Conservation (phyloP, 2,888 invertebrate species). For the Diaphora mendica region DNA sequence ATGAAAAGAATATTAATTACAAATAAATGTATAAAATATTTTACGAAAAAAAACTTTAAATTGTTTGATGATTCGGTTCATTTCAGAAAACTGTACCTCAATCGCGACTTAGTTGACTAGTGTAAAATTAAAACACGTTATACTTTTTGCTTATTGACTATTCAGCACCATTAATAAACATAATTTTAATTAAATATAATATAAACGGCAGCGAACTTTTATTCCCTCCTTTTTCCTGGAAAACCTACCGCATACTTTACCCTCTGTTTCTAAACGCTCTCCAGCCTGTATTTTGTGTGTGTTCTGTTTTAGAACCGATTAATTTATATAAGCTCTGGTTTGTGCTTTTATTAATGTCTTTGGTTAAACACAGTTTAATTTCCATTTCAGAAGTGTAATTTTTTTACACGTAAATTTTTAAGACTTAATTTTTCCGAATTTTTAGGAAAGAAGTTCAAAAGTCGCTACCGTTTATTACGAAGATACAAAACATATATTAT, state of each 20-base stretch:
- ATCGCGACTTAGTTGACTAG: conserved; percentile 52
- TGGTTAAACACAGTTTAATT: neutral
- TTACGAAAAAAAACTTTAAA: too few species aligned
- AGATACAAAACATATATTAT: conserved; percentile 29
- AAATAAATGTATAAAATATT: too few species aligned
- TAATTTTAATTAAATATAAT: conserved; percentile 25
- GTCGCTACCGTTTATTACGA: conserved; percentile 25
- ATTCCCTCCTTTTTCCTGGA: neutral
- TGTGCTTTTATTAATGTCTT: neutral
- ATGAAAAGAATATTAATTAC: too few species aligned
- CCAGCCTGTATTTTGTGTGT: neutral
- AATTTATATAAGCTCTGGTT: neutral
- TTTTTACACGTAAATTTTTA: neutral
- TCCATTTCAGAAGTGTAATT: neutral
- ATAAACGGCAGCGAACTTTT: conserved; percentile 1
- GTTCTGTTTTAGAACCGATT: neutral
- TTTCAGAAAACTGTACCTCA: conserved; percentile 9
- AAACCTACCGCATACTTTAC: neutral
- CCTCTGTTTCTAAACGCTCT: neutral
- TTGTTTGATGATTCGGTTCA: too few species aligned
- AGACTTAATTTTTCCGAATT: neutral
- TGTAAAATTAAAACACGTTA: conserved; percentile 46
- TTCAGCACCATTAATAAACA: conserved; percentile 62
- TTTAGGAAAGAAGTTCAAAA: neutral
- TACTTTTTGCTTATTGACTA: conserved; percentile 49